A percentile compares a stretch with the other conserved stretches of the same genome.
Evolutionary conservation across 1,140 invertebrate genomes (phyloP).

Genomic region (Drosophila melanogaster): DNA sequence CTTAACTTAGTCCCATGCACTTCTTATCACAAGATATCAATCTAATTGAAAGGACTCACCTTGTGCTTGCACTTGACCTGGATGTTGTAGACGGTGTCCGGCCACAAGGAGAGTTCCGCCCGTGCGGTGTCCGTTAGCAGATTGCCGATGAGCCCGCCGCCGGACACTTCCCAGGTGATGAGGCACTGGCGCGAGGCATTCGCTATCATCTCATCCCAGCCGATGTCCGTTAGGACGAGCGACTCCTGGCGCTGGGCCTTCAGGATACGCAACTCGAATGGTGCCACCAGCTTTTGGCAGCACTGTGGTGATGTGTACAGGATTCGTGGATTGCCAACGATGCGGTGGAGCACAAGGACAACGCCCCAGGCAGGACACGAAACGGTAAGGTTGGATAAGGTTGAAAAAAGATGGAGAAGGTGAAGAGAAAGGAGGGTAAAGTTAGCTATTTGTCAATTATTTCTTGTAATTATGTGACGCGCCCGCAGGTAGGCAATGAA

Average conservation of each 20-base stretch:
- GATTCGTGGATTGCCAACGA: background rate
- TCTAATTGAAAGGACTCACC: conserved; percentile 52
- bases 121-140: conserved; percentile 92
- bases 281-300: conserved; percentile 61
- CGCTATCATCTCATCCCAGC: conserved; percentile 88
- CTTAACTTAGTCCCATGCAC: background rate
- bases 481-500: conserved; percentile 45
- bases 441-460: conserved; percentile 49
- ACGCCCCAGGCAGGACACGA: conserved; percentile 21
- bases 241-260: conserved; percentile 77
- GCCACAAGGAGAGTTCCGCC: conserved; percentile 91
- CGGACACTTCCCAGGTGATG: conserved; percentile 93
- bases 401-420: too few relatives aligned
- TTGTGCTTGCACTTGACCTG: conserved; percentile 87
- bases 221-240: conserved; percentile 90
- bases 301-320: conserved; percentile 49
- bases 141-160: conserved; percentile 92
- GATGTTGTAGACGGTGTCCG: conserved; percentile 91
- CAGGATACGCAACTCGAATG: conserved; percentile 63
- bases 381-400: background rate
- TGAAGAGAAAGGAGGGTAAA: conserved; percentile 8
- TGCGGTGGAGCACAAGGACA: conserved; percentile 14
- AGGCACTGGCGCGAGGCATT: conserved; percentile 88
- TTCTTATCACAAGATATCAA: background rate
- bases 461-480: conserved; percentile 44